Evolutionary conservation across 1,140 invertebrate genomes (phyloP).

Genomic region (Diachasma alloeum): DNA sequence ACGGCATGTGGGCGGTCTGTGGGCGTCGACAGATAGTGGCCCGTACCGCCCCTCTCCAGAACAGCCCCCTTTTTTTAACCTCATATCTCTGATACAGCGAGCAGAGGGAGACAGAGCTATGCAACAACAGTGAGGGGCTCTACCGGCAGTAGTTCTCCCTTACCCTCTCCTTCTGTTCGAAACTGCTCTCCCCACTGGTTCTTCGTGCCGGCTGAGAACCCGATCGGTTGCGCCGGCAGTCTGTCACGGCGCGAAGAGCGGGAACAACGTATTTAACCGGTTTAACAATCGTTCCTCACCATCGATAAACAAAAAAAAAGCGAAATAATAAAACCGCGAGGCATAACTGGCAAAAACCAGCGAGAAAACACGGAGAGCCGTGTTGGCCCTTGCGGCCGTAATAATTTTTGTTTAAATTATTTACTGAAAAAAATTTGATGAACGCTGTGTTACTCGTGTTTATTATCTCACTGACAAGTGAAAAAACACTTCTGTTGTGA

Average conservation of each 20-base stretch:
- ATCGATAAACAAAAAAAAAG: not conserved
- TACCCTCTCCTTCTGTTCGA: not conserved
- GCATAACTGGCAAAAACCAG: not conserved
- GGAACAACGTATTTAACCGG: conserved; percentile 60
- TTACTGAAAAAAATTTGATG: not conserved
- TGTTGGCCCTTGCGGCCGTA: not conserved
- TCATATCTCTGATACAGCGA: conserved; percentile 8
- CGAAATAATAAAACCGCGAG: not conserved
- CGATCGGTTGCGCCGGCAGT: conserved; percentile 58
- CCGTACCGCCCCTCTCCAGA: conserved; percentile 45
- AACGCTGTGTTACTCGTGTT: not conserved
- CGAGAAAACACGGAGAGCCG: not conserved
- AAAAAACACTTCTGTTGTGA: not conserved
- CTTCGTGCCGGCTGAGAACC: conserved; percentile 40
- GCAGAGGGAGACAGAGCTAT: not conserved
- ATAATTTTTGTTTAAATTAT: not conserved
- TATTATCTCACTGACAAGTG: not conserved
- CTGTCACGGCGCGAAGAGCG: conserved; percentile 64
- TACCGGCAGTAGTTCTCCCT: conserved; percentile 7
- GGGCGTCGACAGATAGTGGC: conserved; percentile 52
- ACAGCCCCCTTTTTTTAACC: conserved; percentile 51
- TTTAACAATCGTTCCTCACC: conserved; percentile 35
- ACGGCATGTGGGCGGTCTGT: conserved; percentile 46
- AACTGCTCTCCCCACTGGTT: conserved; percentile 27
- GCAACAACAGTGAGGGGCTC: not conserved